Base-by-base conservation (phyloP, 2,113 vertebrate genomes). In the Poeciliopsis turrubarensis region DNA sequence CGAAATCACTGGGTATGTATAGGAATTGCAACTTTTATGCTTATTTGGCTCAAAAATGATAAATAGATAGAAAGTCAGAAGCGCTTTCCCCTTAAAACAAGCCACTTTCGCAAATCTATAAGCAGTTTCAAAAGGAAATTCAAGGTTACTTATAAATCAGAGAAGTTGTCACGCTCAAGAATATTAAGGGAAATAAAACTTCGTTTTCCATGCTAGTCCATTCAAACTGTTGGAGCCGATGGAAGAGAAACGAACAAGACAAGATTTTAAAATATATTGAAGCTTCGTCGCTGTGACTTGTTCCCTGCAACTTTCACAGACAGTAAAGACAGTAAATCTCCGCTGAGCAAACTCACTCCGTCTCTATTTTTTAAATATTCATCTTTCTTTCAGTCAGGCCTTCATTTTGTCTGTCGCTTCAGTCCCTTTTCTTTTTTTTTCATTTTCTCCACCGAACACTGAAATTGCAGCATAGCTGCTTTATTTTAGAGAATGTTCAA, bases 221-320 rank as follows among this genome's bases (percentile, higher is more conserved):
- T 25, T 57, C 9, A 57, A 57, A n/a, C 8, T 57, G 51, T 57
- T 9, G 31, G 31, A 32, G 63, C 11, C 22, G 61, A 25, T 12
- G 63, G 63, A 34, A n/a, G 19, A 34, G 70, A 82, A 75, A 85
- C 54, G 78, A 62, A 67, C 75, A 81, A 75, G 77, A 83, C 80
- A 44, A 57, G 82, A 87, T 89, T 47, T 89, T 84, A 84, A 76
- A 84, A 89, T 86, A 86, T 89, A 89, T 86, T 9, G 77, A 80
- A 79, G 77, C 73, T 68, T 80, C 72, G 87, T 74, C 75, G 62
- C 39, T 29, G 72, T 88, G 85, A 91, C 72, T 86, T 87, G 88
- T 85, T 73, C 79, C 89, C 81, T 79, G 80, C 64, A 75, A 79
- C 72, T 72, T 89, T 89, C 85, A 90, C 79, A 86, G 73, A 54